Conservation (phyloP, 2,113 vertebrate species). For the Mungos mungo region DNA sequence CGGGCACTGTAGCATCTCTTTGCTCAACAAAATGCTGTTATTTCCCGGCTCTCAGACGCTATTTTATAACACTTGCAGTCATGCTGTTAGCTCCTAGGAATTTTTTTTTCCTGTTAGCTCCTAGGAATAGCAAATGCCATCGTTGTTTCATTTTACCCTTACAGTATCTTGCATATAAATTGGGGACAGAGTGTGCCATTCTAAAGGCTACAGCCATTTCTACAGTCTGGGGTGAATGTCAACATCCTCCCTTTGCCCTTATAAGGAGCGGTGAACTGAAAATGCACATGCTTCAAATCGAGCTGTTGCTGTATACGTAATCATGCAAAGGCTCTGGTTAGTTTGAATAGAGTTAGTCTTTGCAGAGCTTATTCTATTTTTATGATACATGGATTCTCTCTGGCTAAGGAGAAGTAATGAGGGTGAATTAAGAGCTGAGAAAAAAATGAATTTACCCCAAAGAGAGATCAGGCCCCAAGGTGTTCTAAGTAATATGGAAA, state of each 20-base stretch:
- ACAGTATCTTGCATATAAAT: constrained; percentile 43
- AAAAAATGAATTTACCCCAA: neutral
- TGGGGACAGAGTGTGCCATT: neutral
- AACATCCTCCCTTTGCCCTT: neutral
- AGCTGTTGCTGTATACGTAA: neutral
- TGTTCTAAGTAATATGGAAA: neutral
- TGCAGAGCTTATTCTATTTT: neutral
- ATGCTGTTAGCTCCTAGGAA: neutral
- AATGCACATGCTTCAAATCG: neutral
- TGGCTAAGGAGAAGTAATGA: neutral
- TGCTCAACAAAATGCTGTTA: neutral
- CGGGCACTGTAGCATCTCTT: neutral
- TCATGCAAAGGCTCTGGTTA: neutral
- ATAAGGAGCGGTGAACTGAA: neutral
- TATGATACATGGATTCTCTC: constrained; percentile 7
- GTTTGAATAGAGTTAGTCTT: neutral
- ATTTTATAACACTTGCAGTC: neutral
- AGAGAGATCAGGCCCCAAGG: neutral
- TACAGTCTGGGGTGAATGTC: constrained; percentile 28
- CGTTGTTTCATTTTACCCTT: constrained; percentile 43
- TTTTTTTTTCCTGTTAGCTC: neutral
- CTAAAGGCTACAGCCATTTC: constrained; percentile 46
- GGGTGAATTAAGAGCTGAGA: neutral
- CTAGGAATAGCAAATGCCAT: constrained; percentile 45
- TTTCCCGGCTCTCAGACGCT: constrained; percentile 9